phyloP scores from a whole-genome alignment of 2,888 invertebrate species.

The Archaeoteleia sp. region DNA sequence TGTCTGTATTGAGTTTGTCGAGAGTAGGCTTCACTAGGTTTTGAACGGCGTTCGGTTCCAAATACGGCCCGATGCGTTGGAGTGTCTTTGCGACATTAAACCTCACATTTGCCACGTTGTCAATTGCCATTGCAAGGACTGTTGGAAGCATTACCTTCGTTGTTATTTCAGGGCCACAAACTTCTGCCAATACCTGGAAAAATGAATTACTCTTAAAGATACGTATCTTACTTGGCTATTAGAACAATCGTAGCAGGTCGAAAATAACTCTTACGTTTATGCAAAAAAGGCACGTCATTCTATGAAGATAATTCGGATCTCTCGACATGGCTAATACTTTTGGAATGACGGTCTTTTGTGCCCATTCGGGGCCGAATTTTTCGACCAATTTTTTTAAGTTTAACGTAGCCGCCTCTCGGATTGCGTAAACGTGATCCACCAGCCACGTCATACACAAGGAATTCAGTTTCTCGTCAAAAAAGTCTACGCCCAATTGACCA shows the following conservation, averaged over 20 bases:
- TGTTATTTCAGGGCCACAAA: constrained; percentile 94
- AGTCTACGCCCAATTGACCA: constrained; percentile 96
- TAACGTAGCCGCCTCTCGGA: constrained; percentile 97
- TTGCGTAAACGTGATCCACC: constrained; percentile 98
- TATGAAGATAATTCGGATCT: constrained; percentile 97
- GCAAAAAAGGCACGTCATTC: constrained; percentile 98
- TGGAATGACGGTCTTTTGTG: constrained; percentile 96
- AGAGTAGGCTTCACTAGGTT: constrained; percentile 96
- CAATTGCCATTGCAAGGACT: constrained; percentile 93
- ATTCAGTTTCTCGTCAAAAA: constrained; percentile 98
- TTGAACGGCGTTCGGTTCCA: constrained; percentile 91
- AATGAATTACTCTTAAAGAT: too few relatives aligned
- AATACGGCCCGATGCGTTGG: constrained; percentile 93
- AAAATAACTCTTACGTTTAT: constrained; percentile 85
- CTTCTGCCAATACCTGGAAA: constrained; percentile 84
- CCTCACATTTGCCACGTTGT: constrained; percentile 97
- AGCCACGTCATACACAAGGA: constrained; percentile 99
- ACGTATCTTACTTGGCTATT: too few relatives aligned
- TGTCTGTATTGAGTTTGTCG: constrained; percentile 93
- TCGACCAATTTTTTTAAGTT: constrained; percentile 97
- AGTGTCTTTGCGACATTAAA: constrained; percentile 99
- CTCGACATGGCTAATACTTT: constrained; percentile 96
- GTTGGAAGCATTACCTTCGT: constrained; percentile 95
- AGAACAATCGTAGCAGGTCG: too few relatives aligned
- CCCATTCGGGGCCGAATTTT: constrained; percentile 99